Base-by-base conservation (phyloP, 1,140 invertebrate species). In the Hypothenemus hampei region DNA sequence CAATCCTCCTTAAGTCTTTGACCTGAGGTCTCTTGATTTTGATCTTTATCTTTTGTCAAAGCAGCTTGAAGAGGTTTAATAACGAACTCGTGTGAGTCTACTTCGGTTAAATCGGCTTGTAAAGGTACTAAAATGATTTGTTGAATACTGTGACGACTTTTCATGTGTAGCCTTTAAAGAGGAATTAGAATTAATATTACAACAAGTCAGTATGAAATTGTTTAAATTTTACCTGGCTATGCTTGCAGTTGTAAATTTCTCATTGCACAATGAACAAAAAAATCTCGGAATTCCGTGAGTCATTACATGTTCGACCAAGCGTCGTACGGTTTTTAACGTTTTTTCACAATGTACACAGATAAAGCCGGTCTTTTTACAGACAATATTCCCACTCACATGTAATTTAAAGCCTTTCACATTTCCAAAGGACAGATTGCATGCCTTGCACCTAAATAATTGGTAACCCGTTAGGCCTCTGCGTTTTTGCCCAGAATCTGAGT, bases 271-370 rank as follows among this genome's bases (percentile, higher is more conserved):
- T 0, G 73, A 73, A 60, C 82, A 84, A 6, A 44, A 50, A 52
- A 62, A 74, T 53, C 73, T 69, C 15, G 68, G 60, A 26, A 74
- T 66, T 0, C 78, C 69, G 22, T 72, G 77, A 20, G 71, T 69
- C 19, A 68, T 66, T 20, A 72, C 60, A 59, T 70, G 69, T 24
- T 70, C 65, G n/a, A 65, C 39, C 19, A 71, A 60, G 45, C 31
- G 61, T 37, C 39, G 49, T 7, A 57, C 21, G 31, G 58, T 57
- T 71, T 75, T 54, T 75, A 67, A 64, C 74, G 73, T 33, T 76
- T 77, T 60, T 73, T 68, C 65, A 50, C 78, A 81, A 58, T 81
- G 78, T 3, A 66, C 68, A 62, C 82, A 85, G 8, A 58, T 47
- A 22, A 50, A 71, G 20, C 60, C 46, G 2, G 26, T 18, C 47